Base-by-base conservation (phyloP, 2,113 vertebrate genomes). In the Embiotoca jacksoni region DNA sequence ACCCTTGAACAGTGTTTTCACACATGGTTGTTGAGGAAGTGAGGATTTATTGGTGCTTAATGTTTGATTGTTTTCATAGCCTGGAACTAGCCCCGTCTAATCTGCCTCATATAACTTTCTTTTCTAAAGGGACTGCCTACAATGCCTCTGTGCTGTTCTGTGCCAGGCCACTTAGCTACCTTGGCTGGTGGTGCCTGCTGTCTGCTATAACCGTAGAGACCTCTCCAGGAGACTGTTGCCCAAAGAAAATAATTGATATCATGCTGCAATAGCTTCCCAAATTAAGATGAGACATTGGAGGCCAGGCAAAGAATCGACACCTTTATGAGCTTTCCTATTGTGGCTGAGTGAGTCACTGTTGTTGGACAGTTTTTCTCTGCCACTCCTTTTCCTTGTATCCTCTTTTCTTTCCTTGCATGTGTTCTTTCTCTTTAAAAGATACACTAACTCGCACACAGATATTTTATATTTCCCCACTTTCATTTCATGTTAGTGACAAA, bases 141-240 rank as follows among this genome's bases (percentile, higher is more conserved):
- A 71, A 31, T 37, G 44, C 80, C 32, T 55, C 14, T 14, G 23
- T 50, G 11, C 33, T 5, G 50, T 57, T 53, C 41, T 44, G 4
- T 74, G 80, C 86, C 80, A 90, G 73, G 75, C 61, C 78, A 82
- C 79, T 88, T 80, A 74, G 53, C 53, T 44, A 41, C 58, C 30
- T 72, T 78, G 67, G 81, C 76, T 60, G 15, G 8, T 64, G 23
- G 33, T 46, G 13, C 60, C 46, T 63, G 50, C 59, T 78, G 70
- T 73, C 71, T 75, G 70, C 58, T 36, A 55, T 81, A 56, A 81
- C 74, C 64, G 36, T 49, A 73, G 58, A 62, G 55, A 74, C 73
- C 50, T 76, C 41, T 86, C 63, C 53, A 52, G 67, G 63, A 81
- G 74, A 53, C 73, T 50, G 53, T 66, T 78, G 58, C 47, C 30